A percentile compares a stretch with the other conserved stretches of the same genome.
Evolutionary conservation across 2,797 vertebrate species (phyloP).

Genomic region (Tiaroga cobitis): DNA sequence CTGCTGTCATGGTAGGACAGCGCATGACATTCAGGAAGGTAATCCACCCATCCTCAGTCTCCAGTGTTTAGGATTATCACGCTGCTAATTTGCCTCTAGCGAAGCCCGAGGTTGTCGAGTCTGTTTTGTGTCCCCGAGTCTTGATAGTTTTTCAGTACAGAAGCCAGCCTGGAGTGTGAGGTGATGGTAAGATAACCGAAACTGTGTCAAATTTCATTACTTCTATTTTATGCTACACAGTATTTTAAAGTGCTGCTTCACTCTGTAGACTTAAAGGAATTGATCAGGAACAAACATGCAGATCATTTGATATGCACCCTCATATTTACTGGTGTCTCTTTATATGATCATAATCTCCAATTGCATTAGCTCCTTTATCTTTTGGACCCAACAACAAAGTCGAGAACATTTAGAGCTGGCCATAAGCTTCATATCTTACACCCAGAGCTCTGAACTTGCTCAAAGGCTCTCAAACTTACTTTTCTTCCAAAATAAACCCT

Average conservation of each 20-base stretch:
- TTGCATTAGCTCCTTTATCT: constrained; percentile 8
- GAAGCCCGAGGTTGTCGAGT: background rate
- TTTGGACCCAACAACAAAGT: constrained; percentile 12
- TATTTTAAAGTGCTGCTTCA: background rate
- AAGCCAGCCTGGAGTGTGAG: constrained; percentile 1
- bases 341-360: constrained; percentile 16
- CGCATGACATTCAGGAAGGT: constrained; percentile 48
- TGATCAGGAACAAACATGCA: constrained; percentile 5
- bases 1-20: constrained; percentile 54
- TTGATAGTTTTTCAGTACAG: background rate
- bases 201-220: background rate
- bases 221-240: background rate
- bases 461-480: constrained; percentile 3
- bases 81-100: constrained; percentile 33
- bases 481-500: constrained; percentile 24
- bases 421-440: constrained; percentile 3
- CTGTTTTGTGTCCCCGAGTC: background rate
- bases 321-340: background rate
- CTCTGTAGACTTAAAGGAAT: constrained; percentile 8
- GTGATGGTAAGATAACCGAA: background rate
- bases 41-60: constrained; percentile 52
- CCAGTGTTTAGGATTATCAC: constrained; percentile 32
- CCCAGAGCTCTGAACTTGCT: constrained; percentile 22
- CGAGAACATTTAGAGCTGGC: background rate
- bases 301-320: constrained; percentile 6